Base-by-base conservation (phyloP, 2,797 vertebrate species). In the Apogon talboti region DNA sequence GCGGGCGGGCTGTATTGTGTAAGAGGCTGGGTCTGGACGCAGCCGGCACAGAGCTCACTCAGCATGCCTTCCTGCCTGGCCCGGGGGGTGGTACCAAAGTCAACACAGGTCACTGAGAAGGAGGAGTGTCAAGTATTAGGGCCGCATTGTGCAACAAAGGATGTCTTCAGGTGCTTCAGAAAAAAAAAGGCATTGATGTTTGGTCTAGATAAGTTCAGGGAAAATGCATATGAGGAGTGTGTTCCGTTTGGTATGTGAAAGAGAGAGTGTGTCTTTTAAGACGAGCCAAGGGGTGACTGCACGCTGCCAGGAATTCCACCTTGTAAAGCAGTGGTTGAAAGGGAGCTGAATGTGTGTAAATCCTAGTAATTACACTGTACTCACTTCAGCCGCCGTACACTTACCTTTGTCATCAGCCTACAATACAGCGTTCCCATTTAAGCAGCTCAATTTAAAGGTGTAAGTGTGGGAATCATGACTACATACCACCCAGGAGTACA, bases 1-100 rank as follows among this genome's bases (percentile, higher is more conserved):
- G 71, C 71, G 62, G 83, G 88, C 89, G 90, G 91, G 90, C 85
- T 62, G 80, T 37, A 76, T 91, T 88, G 90, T 94, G 91, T 91
- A 91, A 93, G 93, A 81, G 92, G 90, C 89, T 82, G 92, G 87
- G 83, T 76, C 90, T 94, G 94, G 90, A 92, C 87, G 1, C 44
- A 82, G 88, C 45, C 80, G 69, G 76, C 75, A 77, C 85, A 89
- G 83, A 83, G 83, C 86, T 91, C 90, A 86, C 90, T 91, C 89
- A 89, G 83, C 78, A 70, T 15, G 71, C 70, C 87, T 95, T 94
- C 93, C 92, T 93, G 88, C 81, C 76, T 80, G 79, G 71, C 86
- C 87, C 82, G 65, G 71, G 81, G 87, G 90, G 88, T 86, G 84
- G 78, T 82, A 79, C 81, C 74, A 79, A 83, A 91, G 88, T 90